Conservation (phyloP, 2,888 invertebrate genomes). For the Rutpela maculata region DNA sequence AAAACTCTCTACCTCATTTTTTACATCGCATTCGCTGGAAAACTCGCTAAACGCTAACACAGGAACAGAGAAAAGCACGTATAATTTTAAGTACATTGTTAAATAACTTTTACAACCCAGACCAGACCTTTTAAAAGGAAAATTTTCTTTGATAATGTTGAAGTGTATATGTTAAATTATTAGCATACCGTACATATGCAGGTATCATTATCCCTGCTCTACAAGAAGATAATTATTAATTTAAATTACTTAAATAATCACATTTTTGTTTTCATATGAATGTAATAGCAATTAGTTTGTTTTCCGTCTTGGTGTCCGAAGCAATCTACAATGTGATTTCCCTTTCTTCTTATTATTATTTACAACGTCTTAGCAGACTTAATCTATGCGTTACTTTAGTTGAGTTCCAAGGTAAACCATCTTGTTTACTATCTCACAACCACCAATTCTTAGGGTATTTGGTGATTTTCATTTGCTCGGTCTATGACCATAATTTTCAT, state of each 20-base stretch:
- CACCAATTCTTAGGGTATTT: too few relatives aligned
- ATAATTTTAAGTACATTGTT: neutral
- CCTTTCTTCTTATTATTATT: too few relatives aligned
- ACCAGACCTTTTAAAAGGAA: neutral
- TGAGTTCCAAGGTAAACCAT: too few relatives aligned
- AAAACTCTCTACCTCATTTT: neutral
- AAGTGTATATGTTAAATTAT: neutral
- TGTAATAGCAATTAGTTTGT: too few relatives aligned
- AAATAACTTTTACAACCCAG: neutral
- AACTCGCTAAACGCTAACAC: neutral
- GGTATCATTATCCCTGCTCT: neutral
- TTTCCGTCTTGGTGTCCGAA: too few relatives aligned
- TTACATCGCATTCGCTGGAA: neutral
- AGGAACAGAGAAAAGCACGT: neutral
- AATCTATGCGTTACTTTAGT: too few relatives aligned
- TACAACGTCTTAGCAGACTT: too few relatives aligned
- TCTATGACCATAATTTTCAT: too few relatives aligned
- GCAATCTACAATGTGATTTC: too few relatives aligned
- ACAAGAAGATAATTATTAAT: neutral
- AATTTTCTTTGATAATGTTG: neutral
- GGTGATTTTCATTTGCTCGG: too few relatives aligned
- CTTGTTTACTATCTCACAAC: too few relatives aligned
- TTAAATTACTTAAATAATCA: neutral
- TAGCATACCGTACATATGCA: neutral
- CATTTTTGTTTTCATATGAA: neutral